Base-by-base conservation (phyloP, 2,888 invertebrate species). In the Philopedon plagiatum region DNA sequence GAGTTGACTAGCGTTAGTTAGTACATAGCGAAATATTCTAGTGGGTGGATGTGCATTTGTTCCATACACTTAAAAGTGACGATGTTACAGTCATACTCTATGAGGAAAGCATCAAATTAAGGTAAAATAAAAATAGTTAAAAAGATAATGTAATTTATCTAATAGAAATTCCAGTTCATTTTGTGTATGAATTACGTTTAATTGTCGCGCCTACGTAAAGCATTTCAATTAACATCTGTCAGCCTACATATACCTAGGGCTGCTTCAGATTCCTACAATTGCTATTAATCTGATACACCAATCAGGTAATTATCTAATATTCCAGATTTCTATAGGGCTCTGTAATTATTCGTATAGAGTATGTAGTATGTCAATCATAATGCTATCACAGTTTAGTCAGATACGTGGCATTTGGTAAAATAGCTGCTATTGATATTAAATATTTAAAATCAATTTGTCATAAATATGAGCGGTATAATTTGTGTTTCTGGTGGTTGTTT, bases 131-230 rank as follows among this genome's bases (percentile, higher is more conserved):
- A n/a, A n/a, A n/a, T n/a, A n/a, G n/a, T n/a, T n/a, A n/a, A n/a
- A n/a, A n/a, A n/a, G n/a, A n/a, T n/a, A n/a, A n/a, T n/a, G n/a
- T n/a, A n/a, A n/a, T n/a, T n/a, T n/a, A n/a, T 13, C 7, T 5
- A 26, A 26, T 26, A 73, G 67, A 85, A 81, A 51, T 9, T 21
- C 5, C 15, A 5, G 11, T 39, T 77, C 76, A 58, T 77, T 74
- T 64, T 60, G 19, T 13, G 21, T 46, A 46, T 19, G 9, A 46
- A 46, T n/a, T 21, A 46, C n/a, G 3, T 46, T 21, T 54, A 54
- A 29, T 54, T 49, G 5, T n/a, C n/a, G n/a, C n/a, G 46, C n/a
- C 1, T 23, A 57, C 34, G 19, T 8, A 19, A 13, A 26, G 41
- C 26, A 58, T 41, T 58, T 58, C n/a, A 58, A 58, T 58, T 58